phyloP scores from a whole-genome alignment of 1,140 invertebrate genomes.

The Drosophila jambulina region DNA sequence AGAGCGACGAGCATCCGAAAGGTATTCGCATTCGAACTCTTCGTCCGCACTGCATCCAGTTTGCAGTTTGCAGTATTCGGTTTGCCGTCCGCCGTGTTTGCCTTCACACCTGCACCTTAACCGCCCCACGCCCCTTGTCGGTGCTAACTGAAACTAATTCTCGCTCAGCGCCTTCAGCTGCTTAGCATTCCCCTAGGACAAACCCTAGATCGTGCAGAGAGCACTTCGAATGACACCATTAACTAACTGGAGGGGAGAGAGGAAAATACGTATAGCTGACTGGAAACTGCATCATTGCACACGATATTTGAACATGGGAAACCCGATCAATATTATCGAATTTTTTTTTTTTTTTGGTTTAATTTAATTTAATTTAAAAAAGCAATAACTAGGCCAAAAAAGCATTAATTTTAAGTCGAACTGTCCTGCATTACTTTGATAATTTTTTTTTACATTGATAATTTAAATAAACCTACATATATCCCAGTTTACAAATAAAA shows the following conservation, averaged over 20 bases:
- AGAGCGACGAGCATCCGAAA: constrained; percentile 48
- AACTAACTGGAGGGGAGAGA: background rate
- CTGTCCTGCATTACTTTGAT: background rate
- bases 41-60: constrained; percentile 45
- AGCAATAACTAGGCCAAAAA: background rate
- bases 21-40: constrained; percentile 25
- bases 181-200: constrained; percentile 24
- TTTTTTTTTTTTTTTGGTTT: background rate
- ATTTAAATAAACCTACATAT: background rate
- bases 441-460: too few relatives aligned
- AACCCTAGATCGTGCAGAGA: constrained; percentile 2
- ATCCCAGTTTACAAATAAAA: too few relatives aligned
- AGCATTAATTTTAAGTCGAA: background rate
- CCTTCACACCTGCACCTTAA: constrained; percentile 57
- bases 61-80: constrained; percentile 42
- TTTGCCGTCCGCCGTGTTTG: constrained; percentile 43
- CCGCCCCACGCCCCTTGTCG: background rate
- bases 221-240: constrained; percentile 10
- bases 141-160: constrained; percentile 69
- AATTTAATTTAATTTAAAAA: background rate
- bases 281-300: background rate
- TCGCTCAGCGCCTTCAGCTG: constrained; percentile 26
- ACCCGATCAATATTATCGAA: too few relatives aligned
- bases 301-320: background rate
- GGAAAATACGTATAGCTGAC: too few relatives aligned